phyloP scores from a whole-genome alignment of 1,140 invertebrate species.

The Nylanderia fulva region DNA sequence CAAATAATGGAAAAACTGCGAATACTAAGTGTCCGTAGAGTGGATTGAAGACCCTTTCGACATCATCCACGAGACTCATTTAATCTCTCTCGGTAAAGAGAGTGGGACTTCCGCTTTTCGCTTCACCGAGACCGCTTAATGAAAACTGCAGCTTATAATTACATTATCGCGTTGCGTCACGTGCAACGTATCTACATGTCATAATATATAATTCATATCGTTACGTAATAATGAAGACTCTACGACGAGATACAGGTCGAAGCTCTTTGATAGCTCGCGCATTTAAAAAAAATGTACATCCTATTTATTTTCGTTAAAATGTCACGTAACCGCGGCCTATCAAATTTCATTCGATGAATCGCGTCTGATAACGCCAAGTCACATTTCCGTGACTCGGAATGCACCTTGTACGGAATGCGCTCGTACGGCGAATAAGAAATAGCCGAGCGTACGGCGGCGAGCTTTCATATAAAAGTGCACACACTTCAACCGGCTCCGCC shows the following conservation, averaged over 20 bases:
- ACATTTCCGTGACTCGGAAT: slow-evolving; percentile 17
- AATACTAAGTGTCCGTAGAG: background rate
- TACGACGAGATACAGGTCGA: too few relatives aligned
- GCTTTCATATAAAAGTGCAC: slow-evolving; percentile 34
- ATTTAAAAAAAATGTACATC: background rate
- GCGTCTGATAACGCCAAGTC: slow-evolving; percentile 1
- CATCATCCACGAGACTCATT: background rate
- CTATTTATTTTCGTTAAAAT: background rate
- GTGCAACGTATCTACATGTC: background rate
- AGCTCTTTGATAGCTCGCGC: background rate
- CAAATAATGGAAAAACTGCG: slow-evolving; percentile 65
- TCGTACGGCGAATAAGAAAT: slow-evolving; percentile 21
- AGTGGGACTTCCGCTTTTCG: slow-evolving; percentile 52
- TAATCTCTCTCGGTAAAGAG: slow-evolving; percentile 43
- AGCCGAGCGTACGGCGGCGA: background rate
- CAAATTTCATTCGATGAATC: background rate
- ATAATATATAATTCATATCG: slow-evolving; percentile 12
- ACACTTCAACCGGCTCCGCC: background rate
- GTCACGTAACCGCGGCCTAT: background rate
- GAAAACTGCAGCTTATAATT: slow-evolving; percentile 4
- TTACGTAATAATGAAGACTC: background rate
- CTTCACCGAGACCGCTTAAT: slow-evolving; percentile 36
- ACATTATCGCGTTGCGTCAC: background rate
- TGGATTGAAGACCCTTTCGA: slow-evolving; percentile 35
- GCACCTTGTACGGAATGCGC: slow-evolving; percentile 19